Conservation (phyloP, 1,140 invertebrate genomes). For the Notospermus geniculatus region DNA sequence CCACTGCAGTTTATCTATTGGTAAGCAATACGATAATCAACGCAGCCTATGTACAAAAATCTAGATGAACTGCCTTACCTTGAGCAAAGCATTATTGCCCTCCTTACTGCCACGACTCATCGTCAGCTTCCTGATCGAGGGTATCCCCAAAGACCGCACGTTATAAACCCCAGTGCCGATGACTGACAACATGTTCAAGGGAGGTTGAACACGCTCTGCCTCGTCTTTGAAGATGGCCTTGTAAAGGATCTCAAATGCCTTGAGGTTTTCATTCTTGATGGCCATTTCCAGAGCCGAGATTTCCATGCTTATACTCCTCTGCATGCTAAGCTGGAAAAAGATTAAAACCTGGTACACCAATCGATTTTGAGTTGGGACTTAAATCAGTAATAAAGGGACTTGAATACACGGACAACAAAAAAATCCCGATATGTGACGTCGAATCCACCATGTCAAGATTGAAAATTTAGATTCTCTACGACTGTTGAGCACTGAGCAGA, state of each 20-base stretch:
- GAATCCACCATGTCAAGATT: too few species aligned
- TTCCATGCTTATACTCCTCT: background rate
- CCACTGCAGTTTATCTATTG: too few species aligned
- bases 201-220: constrained; percentile 30
- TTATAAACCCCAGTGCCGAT: constrained; percentile 48
- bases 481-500: too few species aligned
- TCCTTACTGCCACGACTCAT: constrained; percentile 55
- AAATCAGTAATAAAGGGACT: background rate
- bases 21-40: too few species aligned
- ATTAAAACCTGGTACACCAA: too few species aligned
- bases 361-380: too few species aligned
- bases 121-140: constrained; percentile 44
- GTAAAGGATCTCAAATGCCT: constrained; percentile 44
- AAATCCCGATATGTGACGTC: too few species aligned
- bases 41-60: constrained; percentile 7
- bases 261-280: constrained; percentile 44
- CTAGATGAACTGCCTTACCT: constrained; percentile 35
- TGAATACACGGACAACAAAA: background rate
- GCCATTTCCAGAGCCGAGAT: constrained; percentile 50
- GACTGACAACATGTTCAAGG: constrained; percentile 29
- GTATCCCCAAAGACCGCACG: constrained; percentile 48
- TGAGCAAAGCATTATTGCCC: constrained; percentile 59
- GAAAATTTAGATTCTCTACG: too few species aligned
- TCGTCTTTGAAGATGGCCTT: constrained; percentile 21
- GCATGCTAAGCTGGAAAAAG: background rate